phyloP scores from a whole-genome alignment of 1,140 invertebrate species.

The Drosophila nigromelanica region DNA sequence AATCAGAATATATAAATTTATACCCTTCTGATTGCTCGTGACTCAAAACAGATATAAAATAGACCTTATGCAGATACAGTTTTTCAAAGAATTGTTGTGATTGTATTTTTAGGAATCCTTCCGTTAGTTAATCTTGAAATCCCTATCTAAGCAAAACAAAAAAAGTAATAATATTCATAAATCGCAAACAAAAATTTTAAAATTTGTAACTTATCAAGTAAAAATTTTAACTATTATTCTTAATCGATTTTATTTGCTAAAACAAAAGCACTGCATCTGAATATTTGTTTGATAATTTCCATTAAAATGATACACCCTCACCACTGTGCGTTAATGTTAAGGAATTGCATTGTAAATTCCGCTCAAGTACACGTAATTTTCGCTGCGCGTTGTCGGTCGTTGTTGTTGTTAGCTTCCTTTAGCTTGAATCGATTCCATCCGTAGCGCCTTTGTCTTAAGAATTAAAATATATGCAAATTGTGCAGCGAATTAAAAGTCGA shows the following conservation, averaged over 20 bases:
- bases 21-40: too few relatives aligned
- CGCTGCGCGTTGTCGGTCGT: conserved; percentile 30
- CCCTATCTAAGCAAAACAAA: too few relatives aligned
- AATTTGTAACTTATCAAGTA: too few relatives aligned
- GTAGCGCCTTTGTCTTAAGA: conserved; percentile 52
- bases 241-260: too few relatives aligned
- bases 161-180: too few relatives aligned
- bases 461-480: conserved; percentile 58
- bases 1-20: not conserved
- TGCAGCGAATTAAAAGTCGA: conserved; percentile 50
- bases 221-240: too few relatives aligned
- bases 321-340: conserved; percentile 20
- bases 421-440: conserved; percentile 50
- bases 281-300: not conserved
- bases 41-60: not conserved
- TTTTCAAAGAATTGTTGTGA: too few relatives aligned
- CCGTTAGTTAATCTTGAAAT: too few relatives aligned
- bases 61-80: too few relatives aligned
- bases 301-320: not conserved
- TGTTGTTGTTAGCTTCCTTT: conserved; percentile 48
- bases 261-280: too few relatives aligned
- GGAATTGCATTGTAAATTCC: conserved; percentile 65
- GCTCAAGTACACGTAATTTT: conserved; percentile 72
- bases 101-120: too few relatives aligned
- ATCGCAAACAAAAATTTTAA: too few relatives aligned